Evolutionary conservation across 2,797 vertebrate genomes (phyloP).

Genomic region (Bufotes viridis): DNA sequence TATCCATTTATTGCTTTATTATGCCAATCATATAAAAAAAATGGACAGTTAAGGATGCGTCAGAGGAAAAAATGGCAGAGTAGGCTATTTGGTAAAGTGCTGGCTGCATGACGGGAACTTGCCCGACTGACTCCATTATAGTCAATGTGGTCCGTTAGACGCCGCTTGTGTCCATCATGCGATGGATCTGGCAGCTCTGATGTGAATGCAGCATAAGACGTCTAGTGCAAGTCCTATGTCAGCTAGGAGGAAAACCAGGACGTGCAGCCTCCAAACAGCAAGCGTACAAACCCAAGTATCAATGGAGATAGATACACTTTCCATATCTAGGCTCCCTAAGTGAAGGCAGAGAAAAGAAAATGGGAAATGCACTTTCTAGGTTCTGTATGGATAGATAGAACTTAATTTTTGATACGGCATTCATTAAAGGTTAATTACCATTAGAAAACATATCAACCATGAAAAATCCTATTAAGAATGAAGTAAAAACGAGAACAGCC

Average conservation of each 20-base stretch:
- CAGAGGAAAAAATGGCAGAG: too few species aligned
- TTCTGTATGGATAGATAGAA: slow-evolving; percentile 48
- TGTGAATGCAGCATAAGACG: too few species aligned
- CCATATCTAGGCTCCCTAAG: slow-evolving; percentile 8
- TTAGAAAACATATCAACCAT: slow-evolving; percentile 59
- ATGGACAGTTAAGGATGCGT: too few species aligned
- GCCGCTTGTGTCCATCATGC: too few species aligned
- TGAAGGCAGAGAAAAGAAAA: slow-evolving; percentile 25
- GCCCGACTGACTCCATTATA: too few species aligned
- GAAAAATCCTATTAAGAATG: slow-evolving; percentile 55
- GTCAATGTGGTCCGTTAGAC: too few species aligned
- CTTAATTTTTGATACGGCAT: slow-evolving; percentile 54
- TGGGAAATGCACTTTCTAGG: slow-evolving; percentile 49
- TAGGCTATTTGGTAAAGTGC: too few species aligned
- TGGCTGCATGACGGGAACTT: too few species aligned
- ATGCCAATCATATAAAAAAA: too few species aligned
- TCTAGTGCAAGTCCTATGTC: not conserved
- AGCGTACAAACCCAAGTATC: not conserved
- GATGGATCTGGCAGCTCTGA: too few species aligned
- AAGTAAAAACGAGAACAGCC: slow-evolving; percentile 52
- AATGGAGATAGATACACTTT: not conserved
- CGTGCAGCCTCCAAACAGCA: not conserved
- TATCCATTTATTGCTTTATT: too few species aligned
- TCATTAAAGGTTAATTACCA: slow-evolving; percentile 58
- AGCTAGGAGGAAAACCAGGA: not conserved